phyloP scores from a whole-genome alignment of 2,113 vertebrate species.

The Thamnaconus septentrionalis region DNA sequence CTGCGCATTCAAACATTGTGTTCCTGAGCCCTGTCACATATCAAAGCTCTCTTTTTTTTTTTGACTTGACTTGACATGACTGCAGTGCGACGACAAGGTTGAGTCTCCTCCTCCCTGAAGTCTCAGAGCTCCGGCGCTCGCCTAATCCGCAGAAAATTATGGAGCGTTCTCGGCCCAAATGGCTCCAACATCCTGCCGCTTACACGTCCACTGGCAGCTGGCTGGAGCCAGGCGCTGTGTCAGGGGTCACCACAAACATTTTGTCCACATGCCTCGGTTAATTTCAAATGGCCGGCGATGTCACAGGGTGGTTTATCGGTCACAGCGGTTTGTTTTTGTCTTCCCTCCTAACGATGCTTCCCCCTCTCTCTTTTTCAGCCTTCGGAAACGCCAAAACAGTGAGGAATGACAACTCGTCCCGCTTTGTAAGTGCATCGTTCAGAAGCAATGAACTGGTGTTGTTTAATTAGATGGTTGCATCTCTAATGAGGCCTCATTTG shows the following conservation, averaged over 20 bases:
- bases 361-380: constrained; percentile 71
- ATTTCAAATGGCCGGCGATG: background rate
- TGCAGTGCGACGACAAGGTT: constrained; percentile 37
- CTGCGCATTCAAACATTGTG: background rate
- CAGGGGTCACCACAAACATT: constrained; percentile 12
- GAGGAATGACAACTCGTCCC: constrained; percentile 97
- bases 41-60: constrained; percentile 31
- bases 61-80: background rate
- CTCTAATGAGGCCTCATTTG: constrained; percentile 21
- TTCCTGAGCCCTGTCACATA: constrained; percentile 15
- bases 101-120: constrained; percentile 24
- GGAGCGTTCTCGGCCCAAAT: constrained; percentile 54
- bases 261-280: constrained; percentile 5
- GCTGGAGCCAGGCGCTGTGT: constrained; percentile 3
- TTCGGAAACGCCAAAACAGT: constrained; percentile 99
- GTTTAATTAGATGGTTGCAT: constrained; percentile 4
- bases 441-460: background rate
- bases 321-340: no score
- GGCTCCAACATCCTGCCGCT: constrained; percentile 23
- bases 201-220: constrained; percentile 40
- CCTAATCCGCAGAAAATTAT: constrained; percentile 64
- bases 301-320: background rate
- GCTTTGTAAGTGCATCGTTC: constrained; percentile 90
- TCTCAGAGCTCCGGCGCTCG: constrained; percentile 43
- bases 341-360: background rate